Evolutionary conservation across 2,113 vertebrate genomes (phyloP), one percentile per base, ranked within the genome.

Genomic region (Paracanthobrama guichenoti): DNA sequence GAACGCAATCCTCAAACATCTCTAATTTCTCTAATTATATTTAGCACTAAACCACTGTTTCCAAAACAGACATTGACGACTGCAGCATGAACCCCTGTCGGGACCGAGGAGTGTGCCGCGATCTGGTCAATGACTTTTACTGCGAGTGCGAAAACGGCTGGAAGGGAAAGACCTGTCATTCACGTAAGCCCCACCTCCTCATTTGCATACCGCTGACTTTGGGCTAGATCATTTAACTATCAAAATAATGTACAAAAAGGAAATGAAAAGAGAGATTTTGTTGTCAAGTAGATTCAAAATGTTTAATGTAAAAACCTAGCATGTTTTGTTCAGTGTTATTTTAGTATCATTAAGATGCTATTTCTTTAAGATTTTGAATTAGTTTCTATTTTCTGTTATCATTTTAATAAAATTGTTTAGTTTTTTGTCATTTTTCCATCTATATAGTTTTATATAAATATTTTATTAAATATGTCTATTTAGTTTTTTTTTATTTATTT

Each of bases 111-210:
- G 93, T 93, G 1, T 97, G 96, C 85, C 94, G 94, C 20, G 96
- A 97, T 92, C 93, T 97, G 92, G 96, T 97, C 89, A 97, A 96
- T 0, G 96, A 97, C 90, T 97, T 97, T 80, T 97, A 96, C 92
- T 97, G 96, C 85, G 95, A 97, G 91, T 97, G 96, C 87, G 94
- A 96, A 92, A 97, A 97, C 2, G 96, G 95, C n/a, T 97, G 96
- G 96, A 97, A 97, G 94, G 96, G 96, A 67, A 97, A 97, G 92
- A 97, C 96, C 2, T 97, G 96, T 91, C 96, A 96, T 86, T 97
- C 96, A 4, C 95, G 96, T 97, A 93, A 96, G 96, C 94, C 10
- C 48, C 84, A 9, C 67, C 81, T 20, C 75, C 46, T 87, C 44
- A 20, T 57, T 35, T n/a, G 35, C 66, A 48, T 31, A 42, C n/a